Base-by-base conservation (phyloP, 2,797 vertebrate genomes). In the Micropoecilia bifurca region DNA sequence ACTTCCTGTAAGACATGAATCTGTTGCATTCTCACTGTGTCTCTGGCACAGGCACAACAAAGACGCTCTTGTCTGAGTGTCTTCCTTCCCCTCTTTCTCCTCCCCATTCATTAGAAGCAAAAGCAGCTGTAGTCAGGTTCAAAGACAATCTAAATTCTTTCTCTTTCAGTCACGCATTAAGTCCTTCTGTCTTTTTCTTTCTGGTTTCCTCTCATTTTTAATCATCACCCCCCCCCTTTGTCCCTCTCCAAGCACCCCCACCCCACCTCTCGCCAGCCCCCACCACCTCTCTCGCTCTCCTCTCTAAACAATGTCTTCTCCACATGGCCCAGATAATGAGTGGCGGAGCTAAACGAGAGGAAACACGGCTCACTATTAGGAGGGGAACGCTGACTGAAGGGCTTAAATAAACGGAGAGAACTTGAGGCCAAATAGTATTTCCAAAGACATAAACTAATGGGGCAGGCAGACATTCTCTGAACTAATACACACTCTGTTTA, bases 351-450 rank as follows among this genome's bases (percentile, higher is more conserved):
- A 93, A 95, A 95, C 90, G 90, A 94, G 93, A 95, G 95, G 93
- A 96, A 95, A 95, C 93, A 92, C 86, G 80, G 91, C 91, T 93
- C 90, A 93, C 94, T 94, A 95, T 95, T 93, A 95, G 91, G 88
- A 93, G 83, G 89, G 88, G 91, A 93, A 90, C 71, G 86, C 91
- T 89, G 92, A 92, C 92, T 93, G 93, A 94, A 90, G 94, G 92
- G 92, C 95, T 95, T 93, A 96, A 94, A 95, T 95, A 96, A 95
- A 96, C 91, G 90, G 76, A 88, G 87, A 88, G 89, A 92, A 94
- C 90, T 95, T 90, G 86, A 92, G 91, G 94, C 93, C 92, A 92
- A 93, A 94, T 93, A 89, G 91, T 94, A 92, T 95, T 92, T 94
- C 90, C 90, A 94, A 94, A 89, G 92, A 93, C 93, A 91, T 92